Conservation (phyloP, 2,113 vertebrate genomes). For the Pygoscelis antarcticus region DNA sequence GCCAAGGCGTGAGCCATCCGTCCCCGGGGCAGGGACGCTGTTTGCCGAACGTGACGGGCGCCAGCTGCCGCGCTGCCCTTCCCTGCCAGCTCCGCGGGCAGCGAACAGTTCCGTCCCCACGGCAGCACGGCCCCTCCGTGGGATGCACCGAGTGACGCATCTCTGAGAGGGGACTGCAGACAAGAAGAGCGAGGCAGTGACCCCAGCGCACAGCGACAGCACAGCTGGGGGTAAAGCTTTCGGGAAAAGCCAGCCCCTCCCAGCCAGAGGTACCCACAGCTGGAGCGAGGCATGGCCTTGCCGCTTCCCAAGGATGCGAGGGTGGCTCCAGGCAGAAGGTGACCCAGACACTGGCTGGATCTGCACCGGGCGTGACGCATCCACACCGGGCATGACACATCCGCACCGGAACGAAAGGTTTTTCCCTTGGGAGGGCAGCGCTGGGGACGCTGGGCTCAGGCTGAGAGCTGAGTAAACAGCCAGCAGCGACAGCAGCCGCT, state of each 20-base stretch:
- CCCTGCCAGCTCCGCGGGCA: neutral
- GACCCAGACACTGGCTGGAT: neutral
- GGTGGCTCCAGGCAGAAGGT: neutral
- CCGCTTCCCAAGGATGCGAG: rapidly evolving
- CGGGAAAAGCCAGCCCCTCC: neutral
- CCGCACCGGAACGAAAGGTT: neutral
- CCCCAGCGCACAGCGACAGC: neutral
- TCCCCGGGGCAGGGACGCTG: neutral
- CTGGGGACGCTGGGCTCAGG: neutral
- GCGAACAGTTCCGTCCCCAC: neutral
- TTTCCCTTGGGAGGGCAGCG: neutral
- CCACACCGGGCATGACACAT: rapidly evolving
- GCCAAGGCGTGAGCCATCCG: neutral
- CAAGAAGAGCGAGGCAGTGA: neutral
- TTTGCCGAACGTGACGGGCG: neutral
- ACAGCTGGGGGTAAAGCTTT: neutral
- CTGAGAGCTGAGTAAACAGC: neutral
- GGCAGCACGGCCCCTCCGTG: neutral
- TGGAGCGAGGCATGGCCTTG: neutral
- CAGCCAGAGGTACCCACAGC: neutral
- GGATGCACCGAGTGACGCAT: neutral
- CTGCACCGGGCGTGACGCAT: neutral
- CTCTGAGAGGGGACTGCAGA: neutral
- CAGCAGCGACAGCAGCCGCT: neutral
- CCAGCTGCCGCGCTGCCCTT: neutral